Base-by-base conservation (phyloP, 2,797 vertebrate genomes). In the Poeciliopsis presidionis region DNA sequence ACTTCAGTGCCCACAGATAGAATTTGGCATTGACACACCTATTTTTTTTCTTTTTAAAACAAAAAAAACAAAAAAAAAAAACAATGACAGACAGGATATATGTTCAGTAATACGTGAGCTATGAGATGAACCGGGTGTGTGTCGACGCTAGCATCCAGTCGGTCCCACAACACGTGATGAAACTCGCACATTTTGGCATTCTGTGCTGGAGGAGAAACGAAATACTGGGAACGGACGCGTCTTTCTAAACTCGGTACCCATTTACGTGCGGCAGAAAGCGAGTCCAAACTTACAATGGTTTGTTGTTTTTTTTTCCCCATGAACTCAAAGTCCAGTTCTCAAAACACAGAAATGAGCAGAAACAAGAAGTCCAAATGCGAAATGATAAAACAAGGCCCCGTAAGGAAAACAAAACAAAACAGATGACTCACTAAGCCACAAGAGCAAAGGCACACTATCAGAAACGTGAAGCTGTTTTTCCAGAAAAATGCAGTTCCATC, bases 401-500 rank as follows among this genome's bases (percentile, higher is more conserved):
- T 55, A 86, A 87, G 63, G 74, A 73, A 89, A 43, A 89, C 33
- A 88, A 89, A 12, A n/a, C 2, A 30, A 18, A 18, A 89, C n/a
- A 0, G 22, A 86, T 75, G 82, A 82, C 81, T 87, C 69, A 81
- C 83, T 80, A 89, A 89, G 89, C 88, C 88, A 78, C 85, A 86
- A 75, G 82, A 91, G 90, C 87, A n/a, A 94, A 94, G 93, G 94
- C 93, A 94, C 94, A 92, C 90, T 76, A 89, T 91, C 87, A 89
- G 88, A 87, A 83, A 84, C 74, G 84, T 88, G 87, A 87, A 84
- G 71, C 71, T 59, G 59, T 70, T 88, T 67, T 80, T 65, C 7
- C 11, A 81, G 74, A 80, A 53, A 77, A 80, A 83, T 72, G 83
- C 76, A 77, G 57, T 79, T 79, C 47, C 4, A 75, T 81, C 81